These are phyloP conservation scores for Typhlichthys eigenmanni DNA, from an alignment of 2,797 vertebrate species.

Conservation along the genomic window DNA sequence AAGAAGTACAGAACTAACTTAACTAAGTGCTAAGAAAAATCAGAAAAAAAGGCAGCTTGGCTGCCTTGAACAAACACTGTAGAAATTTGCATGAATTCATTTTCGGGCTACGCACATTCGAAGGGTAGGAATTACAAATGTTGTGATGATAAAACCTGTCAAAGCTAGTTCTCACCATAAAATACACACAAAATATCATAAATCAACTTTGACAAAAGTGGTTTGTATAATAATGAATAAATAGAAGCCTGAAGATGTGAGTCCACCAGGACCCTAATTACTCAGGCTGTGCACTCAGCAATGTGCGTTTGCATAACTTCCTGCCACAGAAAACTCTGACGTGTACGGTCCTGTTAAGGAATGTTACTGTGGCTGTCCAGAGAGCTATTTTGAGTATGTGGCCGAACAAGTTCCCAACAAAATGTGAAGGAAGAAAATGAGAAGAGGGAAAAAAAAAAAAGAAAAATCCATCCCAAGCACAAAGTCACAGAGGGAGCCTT, in stretches of 20 bases:
- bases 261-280: constrained; percentile 75
- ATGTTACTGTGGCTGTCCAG: constrained; percentile 85
- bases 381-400: constrained; percentile 87
- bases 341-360: constrained; percentile 83
- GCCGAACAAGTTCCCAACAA: constrained; percentile 82
- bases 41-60: too few relatives aligned
- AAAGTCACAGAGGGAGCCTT: constrained; percentile 62
- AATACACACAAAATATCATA: background rate
- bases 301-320: constrained; percentile 79
- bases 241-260: constrained; percentile 47
- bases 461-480: constrained; percentile 52
- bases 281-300: constrained; percentile 70
- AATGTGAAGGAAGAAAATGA: constrained; percentile 61
- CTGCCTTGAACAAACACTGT: too few relatives aligned
- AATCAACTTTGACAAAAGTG: background rate
- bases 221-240: constrained; percentile 3
- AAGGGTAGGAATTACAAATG: too few relatives aligned
- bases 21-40: too few relatives aligned
- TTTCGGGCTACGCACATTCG: too few relatives aligned
- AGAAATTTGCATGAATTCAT: too few relatives aligned
- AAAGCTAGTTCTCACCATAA: constrained; percentile 9
- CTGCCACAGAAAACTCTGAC: constrained; percentile 75
- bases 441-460: constrained; percentile 23
- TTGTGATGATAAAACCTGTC: too few relatives aligned
- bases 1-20: background rate